These are phyloP conservation scores for Daboia siamensis DNA, from an alignment of 2,113 vertebrate genomes.

Conservation along the genomic window DNA sequence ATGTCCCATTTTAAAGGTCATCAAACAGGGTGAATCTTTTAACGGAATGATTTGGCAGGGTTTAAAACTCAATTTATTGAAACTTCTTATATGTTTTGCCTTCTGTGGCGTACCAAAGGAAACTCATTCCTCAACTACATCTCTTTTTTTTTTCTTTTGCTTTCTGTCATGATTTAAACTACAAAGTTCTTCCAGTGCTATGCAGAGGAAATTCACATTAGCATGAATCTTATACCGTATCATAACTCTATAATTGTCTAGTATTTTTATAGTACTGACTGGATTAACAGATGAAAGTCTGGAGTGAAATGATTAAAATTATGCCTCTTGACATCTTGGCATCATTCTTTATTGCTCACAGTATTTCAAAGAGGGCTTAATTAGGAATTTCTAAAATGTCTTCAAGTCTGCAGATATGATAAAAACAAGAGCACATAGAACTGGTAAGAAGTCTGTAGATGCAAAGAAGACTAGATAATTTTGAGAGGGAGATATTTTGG, in stretches of 20 bases:
- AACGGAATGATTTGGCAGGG: constrained; percentile 22
- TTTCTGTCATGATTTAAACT: constrained; percentile 8
- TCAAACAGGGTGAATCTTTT: constrained; percentile 28
- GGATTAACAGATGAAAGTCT: constrained; percentile 9
- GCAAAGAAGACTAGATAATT: neutral
- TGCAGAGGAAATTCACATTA: constrained; percentile 7
- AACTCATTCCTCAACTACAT: constrained; percentile 1
- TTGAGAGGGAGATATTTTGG: neutral
- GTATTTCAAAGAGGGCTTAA: constrained; percentile 33
- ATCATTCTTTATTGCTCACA: constrained; percentile 1
- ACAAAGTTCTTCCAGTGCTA: neutral
- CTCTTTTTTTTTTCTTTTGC: neutral
- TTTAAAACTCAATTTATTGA: constrained; percentile 26
- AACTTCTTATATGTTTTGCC: constrained; percentile 33
- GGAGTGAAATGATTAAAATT: constrained; percentile 25
- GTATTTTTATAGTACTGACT: neutral
- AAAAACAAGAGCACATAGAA: constrained; percentile 8
- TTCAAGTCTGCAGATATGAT: constrained; percentile 4
- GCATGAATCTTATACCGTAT: neutral
- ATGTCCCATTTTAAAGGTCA: constrained; percentile 25
- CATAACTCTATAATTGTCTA: neutral
- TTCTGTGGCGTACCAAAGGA: constrained; percentile 1
- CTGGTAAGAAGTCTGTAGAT: neutral
- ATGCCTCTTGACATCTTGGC: constrained; percentile 7
- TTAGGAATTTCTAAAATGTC: constrained; percentile 19